Conservation (phyloP, 1,140 invertebrate species). For the Drosophila yakuba region DNA sequence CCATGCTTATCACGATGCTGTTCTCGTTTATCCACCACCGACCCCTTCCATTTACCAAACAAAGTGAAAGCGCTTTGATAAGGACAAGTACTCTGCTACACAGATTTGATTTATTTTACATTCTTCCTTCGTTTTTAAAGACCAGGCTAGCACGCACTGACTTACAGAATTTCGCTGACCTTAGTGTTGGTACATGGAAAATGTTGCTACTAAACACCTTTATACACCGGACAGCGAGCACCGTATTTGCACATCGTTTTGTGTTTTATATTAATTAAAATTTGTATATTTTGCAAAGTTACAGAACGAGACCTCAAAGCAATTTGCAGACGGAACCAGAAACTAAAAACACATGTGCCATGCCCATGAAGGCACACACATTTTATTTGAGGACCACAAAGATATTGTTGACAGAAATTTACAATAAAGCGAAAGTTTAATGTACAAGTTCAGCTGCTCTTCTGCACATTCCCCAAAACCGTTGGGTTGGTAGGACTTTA, state of each 20-base stretch:
- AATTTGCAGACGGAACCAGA: conserved; percentile 63
- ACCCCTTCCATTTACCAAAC: background rate
- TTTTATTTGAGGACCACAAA: conserved; percentile 60
- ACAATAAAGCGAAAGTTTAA: conserved; percentile 81
- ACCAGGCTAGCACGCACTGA: conserved; percentile 45
- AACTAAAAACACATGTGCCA: conserved; percentile 61
- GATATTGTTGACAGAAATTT: conserved; percentile 79
- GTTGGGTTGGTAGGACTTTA: conserved; percentile 21
- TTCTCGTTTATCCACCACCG: conserved; percentile 23
- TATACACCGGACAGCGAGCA: conserved; percentile 19
- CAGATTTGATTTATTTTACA: conserved; percentile 65
- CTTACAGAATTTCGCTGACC: conserved; percentile 44
- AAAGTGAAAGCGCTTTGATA: conserved; percentile 54
- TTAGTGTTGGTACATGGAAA: conserved; percentile 27
- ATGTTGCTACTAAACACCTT: conserved; percentile 3
- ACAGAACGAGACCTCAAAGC: conserved; percentile 42
- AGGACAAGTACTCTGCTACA: conserved; percentile 46
- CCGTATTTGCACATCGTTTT: conserved; percentile 49
- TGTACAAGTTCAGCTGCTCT: conserved; percentile 63
- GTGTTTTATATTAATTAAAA: conserved; percentile 68
- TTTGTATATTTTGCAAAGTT: conserved; percentile 75
- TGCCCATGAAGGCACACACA: conserved; percentile 14
- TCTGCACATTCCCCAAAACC: conserved; percentile 21
- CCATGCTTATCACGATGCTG: conserved; percentile 56
- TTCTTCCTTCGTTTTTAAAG: conserved; percentile 41